phyloP scores from a whole-genome alignment of 2,113 vertebrate genomes.

The Leiothrix lutea region DNA sequence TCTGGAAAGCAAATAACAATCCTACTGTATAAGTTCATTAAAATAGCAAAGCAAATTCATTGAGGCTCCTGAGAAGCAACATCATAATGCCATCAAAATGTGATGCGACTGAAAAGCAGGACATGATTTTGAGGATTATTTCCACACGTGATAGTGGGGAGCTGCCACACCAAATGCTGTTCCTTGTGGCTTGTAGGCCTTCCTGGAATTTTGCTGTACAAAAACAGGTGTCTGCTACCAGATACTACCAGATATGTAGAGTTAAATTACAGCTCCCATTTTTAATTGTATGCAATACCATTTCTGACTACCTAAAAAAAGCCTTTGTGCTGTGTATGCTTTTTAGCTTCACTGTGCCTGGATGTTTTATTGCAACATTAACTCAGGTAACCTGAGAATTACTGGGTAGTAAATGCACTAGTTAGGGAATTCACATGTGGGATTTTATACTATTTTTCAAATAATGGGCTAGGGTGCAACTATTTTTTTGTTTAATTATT shows the following conservation, averaged over 20 bases:
- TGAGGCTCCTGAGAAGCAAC: neutral
- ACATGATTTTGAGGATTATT: neutral
- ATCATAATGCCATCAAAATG: neutral
- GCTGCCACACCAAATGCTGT: neutral
- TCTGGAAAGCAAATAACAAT: neutral
- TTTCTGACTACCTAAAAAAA: neutral
- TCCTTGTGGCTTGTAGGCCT: neutral
- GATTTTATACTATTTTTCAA: neutral
- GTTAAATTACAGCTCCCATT: neutral
- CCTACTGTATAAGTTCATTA: neutral
- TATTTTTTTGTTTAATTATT: neutral
- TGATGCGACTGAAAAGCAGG: neutral
- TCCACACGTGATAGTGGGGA: neutral
- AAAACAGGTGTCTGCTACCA: neutral
- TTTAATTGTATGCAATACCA: neutral
- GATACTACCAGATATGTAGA: neutral
- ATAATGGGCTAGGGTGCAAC: neutral
- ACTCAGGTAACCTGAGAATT: neutral
- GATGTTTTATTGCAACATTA: conserved; percentile 12
- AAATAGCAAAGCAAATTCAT: neutral
- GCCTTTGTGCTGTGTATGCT: neutral
- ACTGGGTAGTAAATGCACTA: neutral
- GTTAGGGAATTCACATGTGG: neutral
- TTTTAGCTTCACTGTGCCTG: neutral
- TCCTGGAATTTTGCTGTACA: neutral